These are phyloP conservation scores for Trachemys scripta DNA, from an alignment of 2,113 vertebrate genomes.

Conservation along the genomic window DNA sequence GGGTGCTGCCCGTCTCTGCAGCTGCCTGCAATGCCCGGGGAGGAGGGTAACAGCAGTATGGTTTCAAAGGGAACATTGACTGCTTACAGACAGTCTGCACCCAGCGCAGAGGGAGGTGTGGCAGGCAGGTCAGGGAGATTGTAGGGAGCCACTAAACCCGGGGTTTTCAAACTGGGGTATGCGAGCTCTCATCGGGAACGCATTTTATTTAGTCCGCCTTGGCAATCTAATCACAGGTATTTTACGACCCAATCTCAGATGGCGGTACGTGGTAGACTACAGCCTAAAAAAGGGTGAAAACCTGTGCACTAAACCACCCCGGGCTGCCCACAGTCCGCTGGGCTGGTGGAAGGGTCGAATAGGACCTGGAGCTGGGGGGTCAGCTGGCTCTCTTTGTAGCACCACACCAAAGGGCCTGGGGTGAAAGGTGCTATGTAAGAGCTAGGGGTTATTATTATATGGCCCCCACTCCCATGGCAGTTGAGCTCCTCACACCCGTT, in stretches of 20 bases:
- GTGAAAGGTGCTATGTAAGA: neutral
- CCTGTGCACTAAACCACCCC: neutral
- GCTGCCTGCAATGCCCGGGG: fast-evolving
- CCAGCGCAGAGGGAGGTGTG: fast-evolving
- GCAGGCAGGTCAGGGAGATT: neutral
- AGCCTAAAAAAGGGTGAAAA: neutral
- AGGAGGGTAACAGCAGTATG: fast-evolving
- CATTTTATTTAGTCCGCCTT: neutral
- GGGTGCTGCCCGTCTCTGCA: neutral
- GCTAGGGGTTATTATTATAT: neutral
- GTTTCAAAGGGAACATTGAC: neutral
- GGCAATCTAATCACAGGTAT: neutral
- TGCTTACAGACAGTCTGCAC: fast-evolving
- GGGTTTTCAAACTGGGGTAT: neutral
- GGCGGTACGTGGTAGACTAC: fast-evolving
- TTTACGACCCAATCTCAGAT: neutral
- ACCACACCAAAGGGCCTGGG: neutral
- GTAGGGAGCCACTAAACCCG: neutral
- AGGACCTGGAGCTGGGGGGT: neutral
- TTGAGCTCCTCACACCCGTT: neutral
- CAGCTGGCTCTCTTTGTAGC: neutral
- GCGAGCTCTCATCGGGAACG: too few relatives aligned
- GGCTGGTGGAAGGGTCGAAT: neutral
- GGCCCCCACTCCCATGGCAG: neutral
- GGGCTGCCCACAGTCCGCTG: neutral